Evolutionary conservation across 2,888 invertebrate species (phyloP).

Genomic region (Netelia melanura): DNA sequence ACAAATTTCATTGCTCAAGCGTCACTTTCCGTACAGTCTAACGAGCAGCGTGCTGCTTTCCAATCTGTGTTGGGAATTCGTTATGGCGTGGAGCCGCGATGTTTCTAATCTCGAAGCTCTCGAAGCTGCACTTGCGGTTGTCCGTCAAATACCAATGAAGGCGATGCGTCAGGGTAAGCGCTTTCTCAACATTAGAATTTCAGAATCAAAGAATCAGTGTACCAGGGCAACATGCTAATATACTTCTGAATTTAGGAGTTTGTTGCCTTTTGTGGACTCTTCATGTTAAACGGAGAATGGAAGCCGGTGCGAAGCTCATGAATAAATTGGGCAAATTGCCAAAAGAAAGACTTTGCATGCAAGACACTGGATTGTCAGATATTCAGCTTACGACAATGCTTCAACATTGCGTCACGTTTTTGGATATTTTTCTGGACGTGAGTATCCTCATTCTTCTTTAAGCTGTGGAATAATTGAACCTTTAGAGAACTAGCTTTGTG

Average conservation of each 20-base stretch:
- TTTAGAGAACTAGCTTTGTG: constrained; percentile 79
- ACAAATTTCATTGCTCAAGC: constrained; percentile 86
- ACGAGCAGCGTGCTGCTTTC: constrained; percentile 92
- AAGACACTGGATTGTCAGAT: constrained; percentile 91
- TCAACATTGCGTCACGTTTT: constrained; percentile 84
- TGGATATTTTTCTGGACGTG: constrained; percentile 87
- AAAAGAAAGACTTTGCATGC: constrained; percentile 92
- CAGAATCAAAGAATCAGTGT: too few relatives aligned
- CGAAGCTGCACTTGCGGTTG: constrained; percentile 90
- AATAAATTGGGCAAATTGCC: constrained; percentile 94
- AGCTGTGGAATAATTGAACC: constrained; percentile 68
- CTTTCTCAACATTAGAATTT: not conserved
- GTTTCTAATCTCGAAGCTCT: constrained; percentile 89
- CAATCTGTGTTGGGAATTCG: constrained; percentile 97
- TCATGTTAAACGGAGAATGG: constrained; percentile 93
- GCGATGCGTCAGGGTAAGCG: constrained; percentile 88
- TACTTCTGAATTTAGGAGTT: constrained; percentile 86
- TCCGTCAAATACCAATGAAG: constrained; percentile 88
- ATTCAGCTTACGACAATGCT: constrained; percentile 85
- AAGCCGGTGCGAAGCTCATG: constrained; percentile 90
- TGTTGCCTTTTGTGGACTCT: constrained; percentile 95
- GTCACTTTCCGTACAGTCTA: constrained; percentile 95
- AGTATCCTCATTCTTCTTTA: constrained; percentile 74
- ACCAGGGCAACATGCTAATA: too few relatives aligned
- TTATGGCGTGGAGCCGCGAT: constrained; percentile 94